Evolutionary conservation across 2,113 vertebrate species (phyloP).

Genomic region (Crotalus helleri): DNA sequence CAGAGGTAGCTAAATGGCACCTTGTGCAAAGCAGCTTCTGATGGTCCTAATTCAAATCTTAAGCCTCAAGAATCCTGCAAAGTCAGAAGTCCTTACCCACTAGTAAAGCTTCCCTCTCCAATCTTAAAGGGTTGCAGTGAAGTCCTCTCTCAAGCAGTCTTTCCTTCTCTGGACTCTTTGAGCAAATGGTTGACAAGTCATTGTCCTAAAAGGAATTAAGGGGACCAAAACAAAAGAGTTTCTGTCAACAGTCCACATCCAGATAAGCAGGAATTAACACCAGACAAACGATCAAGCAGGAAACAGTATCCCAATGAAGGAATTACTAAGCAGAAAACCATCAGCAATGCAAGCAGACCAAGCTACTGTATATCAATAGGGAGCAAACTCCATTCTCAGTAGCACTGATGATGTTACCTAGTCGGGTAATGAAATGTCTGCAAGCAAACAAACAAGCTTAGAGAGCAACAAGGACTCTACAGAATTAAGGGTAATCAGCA

Average conservation of each 20-base stretch:
- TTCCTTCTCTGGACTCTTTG: slow-evolving; percentile 87
- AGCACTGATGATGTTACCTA: not conserved
- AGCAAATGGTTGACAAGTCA: slow-evolving; percentile 70
- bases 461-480: not conserved
- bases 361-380: not conserved
- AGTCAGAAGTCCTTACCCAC: slow-evolving; percentile 76
- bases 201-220: slow-evolving; percentile 63
- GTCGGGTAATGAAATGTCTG: not conserved
- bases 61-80: not conserved
- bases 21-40: not conserved
- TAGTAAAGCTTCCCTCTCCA: slow-evolving; percentile 87
- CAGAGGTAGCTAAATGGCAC: not conserved
- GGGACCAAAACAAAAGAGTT: not conserved
- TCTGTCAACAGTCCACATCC: not conserved
- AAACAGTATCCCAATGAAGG: not conserved
- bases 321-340: not conserved
- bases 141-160: slow-evolving; percentile 74
- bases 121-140: slow-evolving; percentile 80
- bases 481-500: slow-evolving; percentile 1
- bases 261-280: not conserved
- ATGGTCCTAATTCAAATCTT: not conserved
- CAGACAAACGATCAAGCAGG: not conserved
- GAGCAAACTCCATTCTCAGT: not conserved
- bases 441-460: not conserved
- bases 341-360: not conserved